Conservation (phyloP, 2,888 invertebrate species). For the Agrochola lychnidis region DNA sequence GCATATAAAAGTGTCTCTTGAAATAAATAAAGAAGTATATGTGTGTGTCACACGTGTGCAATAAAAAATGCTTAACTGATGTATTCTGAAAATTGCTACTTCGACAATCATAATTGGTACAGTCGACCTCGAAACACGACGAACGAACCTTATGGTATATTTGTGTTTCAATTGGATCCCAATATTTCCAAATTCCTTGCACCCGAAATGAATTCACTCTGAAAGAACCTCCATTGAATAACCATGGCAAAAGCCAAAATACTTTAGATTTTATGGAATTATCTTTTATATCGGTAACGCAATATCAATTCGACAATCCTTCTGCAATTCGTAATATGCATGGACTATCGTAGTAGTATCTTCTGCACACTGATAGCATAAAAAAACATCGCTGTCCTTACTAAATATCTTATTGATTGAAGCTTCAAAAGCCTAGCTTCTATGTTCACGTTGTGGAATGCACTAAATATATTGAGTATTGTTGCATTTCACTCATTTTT, state of each 20-base stretch:
- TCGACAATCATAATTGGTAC: conserved; percentile 23
- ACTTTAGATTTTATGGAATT: neutral
- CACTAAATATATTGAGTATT: neutral
- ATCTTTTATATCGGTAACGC: neutral
- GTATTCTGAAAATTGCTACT: conserved; percentile 14
- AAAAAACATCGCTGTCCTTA: too few relatives aligned
- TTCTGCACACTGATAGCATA: neutral
- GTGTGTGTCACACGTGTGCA: neutral
- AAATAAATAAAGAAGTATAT: neutral
- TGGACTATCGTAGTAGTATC: neutral
- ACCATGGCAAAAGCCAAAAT: neutral
- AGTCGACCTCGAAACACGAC: conserved; percentile 20
- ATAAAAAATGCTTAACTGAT: neutral
- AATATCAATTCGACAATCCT: neutral
- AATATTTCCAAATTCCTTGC: neutral
- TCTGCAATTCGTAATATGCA: neutral
- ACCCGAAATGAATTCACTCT: neutral
- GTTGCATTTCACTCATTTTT: neutral
- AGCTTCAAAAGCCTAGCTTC: neutral
- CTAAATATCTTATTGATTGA: neutral
- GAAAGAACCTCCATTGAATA: neutral
- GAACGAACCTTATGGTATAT: neutral
- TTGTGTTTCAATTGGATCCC: neutral
- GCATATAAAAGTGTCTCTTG: neutral
- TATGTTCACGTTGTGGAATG: neutral